A percentile compares a stretch with the other conserved stretches of the same genome.
phyloP scores from a whole-genome alignment of 1,140 invertebrate genomes.

The Eumeta japonica region DNA sequence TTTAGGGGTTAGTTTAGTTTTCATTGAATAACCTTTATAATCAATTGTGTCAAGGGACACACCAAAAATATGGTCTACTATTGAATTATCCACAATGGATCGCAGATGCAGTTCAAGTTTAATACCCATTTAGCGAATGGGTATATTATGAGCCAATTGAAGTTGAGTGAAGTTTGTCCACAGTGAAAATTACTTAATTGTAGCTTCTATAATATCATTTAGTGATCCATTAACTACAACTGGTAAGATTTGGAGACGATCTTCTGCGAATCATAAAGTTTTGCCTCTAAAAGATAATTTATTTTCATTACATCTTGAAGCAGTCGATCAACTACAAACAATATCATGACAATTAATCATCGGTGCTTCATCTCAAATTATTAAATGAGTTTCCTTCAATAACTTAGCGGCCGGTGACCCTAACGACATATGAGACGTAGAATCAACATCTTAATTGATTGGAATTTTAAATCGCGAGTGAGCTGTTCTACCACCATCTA shows the following conservation, averaged over 20 bases:
- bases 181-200: slow-evolving; percentile 14
- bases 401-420: too few species aligned
- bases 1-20: slow-evolving; percentile 15
- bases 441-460: slow-evolving; percentile 11
- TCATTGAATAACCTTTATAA: slow-evolving; percentile 19
- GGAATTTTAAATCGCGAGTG: too few species aligned
- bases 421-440: too few species aligned
- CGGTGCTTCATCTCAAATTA: too few species aligned
- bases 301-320: slow-evolving; percentile 13
- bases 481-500: too few species aligned
- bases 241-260: too few species aligned
- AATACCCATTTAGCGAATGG: slow-evolving; percentile 12
- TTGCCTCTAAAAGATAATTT: too few species aligned
- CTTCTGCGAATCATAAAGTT: too few species aligned
- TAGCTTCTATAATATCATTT: slow-evolving; percentile 15
- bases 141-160: slow-evolving; percentile 11
- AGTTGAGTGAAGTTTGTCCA: slow-evolving; percentile 11
- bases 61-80: slow-evolving; percentile 12
- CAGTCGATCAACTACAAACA: too few species aligned
- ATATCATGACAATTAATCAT: too few species aligned
- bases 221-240: slow-evolving; percentile 15
- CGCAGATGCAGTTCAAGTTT: slow-evolving; percentile 14
- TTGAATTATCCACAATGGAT: slow-evolving; percentile 15
- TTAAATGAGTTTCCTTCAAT: slow-evolving; percentile 13
- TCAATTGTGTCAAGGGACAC: slow-evolving; percentile 14